Conservation (phyloP, 2,797 vertebrate species). For the Cirrhinus molitorella region DNA sequence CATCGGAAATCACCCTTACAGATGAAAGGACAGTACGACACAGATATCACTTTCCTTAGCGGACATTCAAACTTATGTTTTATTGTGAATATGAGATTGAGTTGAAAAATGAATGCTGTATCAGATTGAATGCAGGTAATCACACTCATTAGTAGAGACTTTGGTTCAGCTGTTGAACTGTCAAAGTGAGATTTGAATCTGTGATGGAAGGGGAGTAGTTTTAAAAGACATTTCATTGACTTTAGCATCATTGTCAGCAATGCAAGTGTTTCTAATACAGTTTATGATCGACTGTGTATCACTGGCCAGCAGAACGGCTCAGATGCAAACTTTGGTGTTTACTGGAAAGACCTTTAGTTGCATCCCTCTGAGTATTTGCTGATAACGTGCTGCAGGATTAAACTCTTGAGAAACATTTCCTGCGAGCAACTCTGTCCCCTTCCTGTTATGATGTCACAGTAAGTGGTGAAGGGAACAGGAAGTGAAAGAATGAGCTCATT, state of each 20-base stretch:
- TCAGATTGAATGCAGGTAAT: no score
- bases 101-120: no score
- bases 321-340: constrained; percentile 29
- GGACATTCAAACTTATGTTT: no score
- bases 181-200: no score
- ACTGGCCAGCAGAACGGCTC: constrained; percentile 11
- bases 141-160: no score
- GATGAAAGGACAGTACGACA: no score
- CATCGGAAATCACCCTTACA: no score
- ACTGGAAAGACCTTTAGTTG: constrained; percentile 6
- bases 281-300: neutral
- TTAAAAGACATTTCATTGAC: neutral
- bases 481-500: constrained; percentile 49
- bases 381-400: constrained; percentile 56
- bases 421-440: constrained; percentile 58
- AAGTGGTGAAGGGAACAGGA: constrained; percentile 40
- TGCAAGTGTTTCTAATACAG: constrained; percentile 15
- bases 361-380: constrained; percentile 59
- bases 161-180: no score
- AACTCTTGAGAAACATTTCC: constrained; percentile 66
- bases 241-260: constrained; percentile 1
- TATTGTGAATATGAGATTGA: no score
- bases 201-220: no score
- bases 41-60: no score
- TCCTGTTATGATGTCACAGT: constrained; percentile 68